These are phyloP conservation scores for Aplodontia rufa DNA, from an alignment of 2,113 vertebrate genomes.

Conservation along the genomic window DNA sequence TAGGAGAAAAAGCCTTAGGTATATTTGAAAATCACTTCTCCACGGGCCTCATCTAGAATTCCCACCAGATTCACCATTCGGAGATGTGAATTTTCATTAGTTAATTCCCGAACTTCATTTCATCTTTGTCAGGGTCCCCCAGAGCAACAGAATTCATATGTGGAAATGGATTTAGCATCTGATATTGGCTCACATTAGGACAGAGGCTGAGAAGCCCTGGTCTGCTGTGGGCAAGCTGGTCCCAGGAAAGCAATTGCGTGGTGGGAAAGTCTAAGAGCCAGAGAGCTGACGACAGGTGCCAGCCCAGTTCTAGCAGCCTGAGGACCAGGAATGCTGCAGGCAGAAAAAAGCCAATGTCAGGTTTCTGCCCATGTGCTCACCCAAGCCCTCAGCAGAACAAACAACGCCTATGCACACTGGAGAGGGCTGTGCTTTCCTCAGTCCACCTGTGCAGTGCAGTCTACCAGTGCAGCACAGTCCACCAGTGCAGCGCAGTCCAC, in stretches of 20 bases:
- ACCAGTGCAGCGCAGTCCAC: no score
- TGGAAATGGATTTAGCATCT: not conserved
- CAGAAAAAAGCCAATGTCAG: not conserved
- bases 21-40: not conserved
- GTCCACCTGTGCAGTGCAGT: not conserved
- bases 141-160: not conserved
- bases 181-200: no score
- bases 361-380: no score
- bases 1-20: not conserved
- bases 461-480: no score
- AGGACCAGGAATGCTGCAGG: not conserved
- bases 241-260: not conserved
- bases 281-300: not conserved
- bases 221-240: not conserved
- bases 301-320: no score
- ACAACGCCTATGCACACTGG: not conserved
- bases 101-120: not conserved
- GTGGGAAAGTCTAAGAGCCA: not conserved
- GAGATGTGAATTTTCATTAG: not conserved
- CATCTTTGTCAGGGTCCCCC: not conserved
- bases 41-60: not conserved
- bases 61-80: not conserved
- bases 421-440: not conserved
- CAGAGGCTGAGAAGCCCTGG: not conserved
- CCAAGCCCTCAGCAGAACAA: not conserved